phyloP scores from a whole-genome alignment of 2,888 invertebrate genomes.

The Rugalucina vietnamica region DNA sequence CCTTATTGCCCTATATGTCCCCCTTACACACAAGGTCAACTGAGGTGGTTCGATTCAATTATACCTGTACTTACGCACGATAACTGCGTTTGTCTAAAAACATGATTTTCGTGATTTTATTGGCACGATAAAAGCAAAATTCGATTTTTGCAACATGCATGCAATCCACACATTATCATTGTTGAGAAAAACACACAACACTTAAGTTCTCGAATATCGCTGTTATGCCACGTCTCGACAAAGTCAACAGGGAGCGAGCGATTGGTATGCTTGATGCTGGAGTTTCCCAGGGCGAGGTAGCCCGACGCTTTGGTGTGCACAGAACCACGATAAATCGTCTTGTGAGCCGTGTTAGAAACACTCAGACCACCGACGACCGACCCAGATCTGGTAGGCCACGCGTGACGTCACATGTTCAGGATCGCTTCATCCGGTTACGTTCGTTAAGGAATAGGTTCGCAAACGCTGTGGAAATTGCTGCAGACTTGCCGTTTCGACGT shows the following conservation, averaged over 20 bases:
- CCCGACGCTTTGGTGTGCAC: background rate
- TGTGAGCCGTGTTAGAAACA: background rate
- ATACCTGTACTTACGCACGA: background rate
- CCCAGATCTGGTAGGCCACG: background rate
- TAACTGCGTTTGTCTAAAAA: background rate
- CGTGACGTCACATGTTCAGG: background rate
- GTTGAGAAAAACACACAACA: background rate
- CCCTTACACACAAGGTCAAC: background rate
- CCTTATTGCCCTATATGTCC: background rate
- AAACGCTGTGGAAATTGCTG: background rate
- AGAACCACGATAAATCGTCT: background rate
- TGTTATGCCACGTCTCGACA: background rate
- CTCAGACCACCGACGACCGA: background rate
- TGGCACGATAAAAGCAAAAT: background rate
- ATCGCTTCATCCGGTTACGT: background rate
- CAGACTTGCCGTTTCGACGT: background rate
- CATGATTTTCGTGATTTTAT: background rate
- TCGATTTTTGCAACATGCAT: background rate
- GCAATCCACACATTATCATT: background rate
- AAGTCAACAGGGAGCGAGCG: background rate
- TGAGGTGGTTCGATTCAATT: background rate
- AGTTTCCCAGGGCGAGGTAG: too few species aligned
- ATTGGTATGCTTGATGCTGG: background rate
- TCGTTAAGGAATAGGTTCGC: background rate
- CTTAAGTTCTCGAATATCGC: background rate